Evolutionary conservation across 2,113 vertebrate species (phyloP), one percentile per base, ranked within the genome.

Genomic region (Rhea pennata): DNA sequence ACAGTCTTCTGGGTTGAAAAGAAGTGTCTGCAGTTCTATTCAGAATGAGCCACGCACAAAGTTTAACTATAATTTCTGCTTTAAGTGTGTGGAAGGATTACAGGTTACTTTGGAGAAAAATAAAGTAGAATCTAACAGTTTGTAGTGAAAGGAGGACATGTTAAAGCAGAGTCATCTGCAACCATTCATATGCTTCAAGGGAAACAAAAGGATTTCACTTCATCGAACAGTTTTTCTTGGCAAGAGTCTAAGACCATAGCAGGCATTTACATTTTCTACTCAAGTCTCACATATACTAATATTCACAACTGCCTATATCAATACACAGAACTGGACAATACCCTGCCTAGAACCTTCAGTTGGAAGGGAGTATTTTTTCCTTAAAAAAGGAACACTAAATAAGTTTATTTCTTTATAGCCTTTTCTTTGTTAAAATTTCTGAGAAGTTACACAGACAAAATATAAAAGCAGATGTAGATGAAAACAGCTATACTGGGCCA

Each of bases 131-230:
- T 66, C 65, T 72, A 91, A 78, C n/a, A 81, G 42, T 42, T 91
- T 61, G 51, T n/a, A 56, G 58, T 50, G 56, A 33, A 31, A 59
- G 56, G 56, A 59, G 31, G 56, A 59, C 56, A 33, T 59, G 24
- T 69, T 95, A 78, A 92, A 81, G 50, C 6, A 83, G 65, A 87
- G 79, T 70, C 33, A 56, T 19, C 53, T 44, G 70, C 44, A 95
- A 76, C 19, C 29, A 79, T 78, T 85, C 48, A 78, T 26, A n/a
- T 50, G 12, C 31, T 87, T 92, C 76, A 88, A 82, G 22, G 51
- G 84, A 93, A 93, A 87, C 15, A 61, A 76, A 92, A 92, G 22
- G 27, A 89, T 91, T 92, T 95, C 12, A 92, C 6, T 65, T 82
- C 1, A 6, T n/a, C 87, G 54, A 79, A 26, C n/a, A 56, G 19